Evolutionary conservation across 2,888 invertebrate species (phyloP).

Genomic region (Andrena marginata): DNA sequence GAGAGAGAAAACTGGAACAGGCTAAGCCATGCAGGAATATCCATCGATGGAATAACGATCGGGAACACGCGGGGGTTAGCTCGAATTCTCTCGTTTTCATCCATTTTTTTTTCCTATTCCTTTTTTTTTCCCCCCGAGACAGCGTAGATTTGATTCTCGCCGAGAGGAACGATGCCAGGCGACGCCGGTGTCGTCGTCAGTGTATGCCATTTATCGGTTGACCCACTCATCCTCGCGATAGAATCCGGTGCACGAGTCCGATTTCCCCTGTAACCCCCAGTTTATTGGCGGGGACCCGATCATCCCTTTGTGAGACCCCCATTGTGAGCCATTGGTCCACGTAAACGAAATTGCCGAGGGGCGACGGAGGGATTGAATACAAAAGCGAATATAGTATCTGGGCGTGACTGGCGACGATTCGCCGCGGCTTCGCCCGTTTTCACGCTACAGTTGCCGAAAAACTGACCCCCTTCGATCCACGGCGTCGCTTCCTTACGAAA

Average conservation of each 20-base stretch:
- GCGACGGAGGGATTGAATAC: conserved; percentile 76
- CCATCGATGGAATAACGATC: conserved; percentile 1
- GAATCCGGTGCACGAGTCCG: conserved; percentile 81
- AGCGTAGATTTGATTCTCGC: conserved; percentile 46
- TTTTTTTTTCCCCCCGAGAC: background rate
- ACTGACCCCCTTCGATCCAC: conserved; percentile 69
- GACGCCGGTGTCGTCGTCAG: conserved; percentile 48
- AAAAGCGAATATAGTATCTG: conserved; percentile 76
- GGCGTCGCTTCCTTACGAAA: conserved; percentile 19
- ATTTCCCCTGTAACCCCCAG: conserved; percentile 80
- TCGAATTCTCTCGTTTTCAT: background rate
- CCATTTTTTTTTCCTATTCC: background rate
- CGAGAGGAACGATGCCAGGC: conserved; percentile 40
- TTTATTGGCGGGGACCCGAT: conserved; percentile 82
- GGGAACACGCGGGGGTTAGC: background rate
- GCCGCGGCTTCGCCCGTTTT: conserved; percentile 80
- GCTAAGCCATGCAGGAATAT: conserved; percentile 1
- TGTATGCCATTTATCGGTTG: conserved; percentile 80
- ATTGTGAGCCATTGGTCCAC: conserved; percentile 83
- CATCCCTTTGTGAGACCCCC: conserved; percentile 80
- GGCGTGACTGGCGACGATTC: conserved; percentile 82
- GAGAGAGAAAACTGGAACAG: background rate
- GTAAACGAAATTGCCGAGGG: conserved; percentile 83
- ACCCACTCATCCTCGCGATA: conserved; percentile 81
- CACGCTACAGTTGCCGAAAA: conserved; percentile 78